Evolutionary conservation across 2,888 invertebrate genomes (phyloP), one percentile per base, ranked within the genome.

Genomic region (Smittia aterrima): DNA sequence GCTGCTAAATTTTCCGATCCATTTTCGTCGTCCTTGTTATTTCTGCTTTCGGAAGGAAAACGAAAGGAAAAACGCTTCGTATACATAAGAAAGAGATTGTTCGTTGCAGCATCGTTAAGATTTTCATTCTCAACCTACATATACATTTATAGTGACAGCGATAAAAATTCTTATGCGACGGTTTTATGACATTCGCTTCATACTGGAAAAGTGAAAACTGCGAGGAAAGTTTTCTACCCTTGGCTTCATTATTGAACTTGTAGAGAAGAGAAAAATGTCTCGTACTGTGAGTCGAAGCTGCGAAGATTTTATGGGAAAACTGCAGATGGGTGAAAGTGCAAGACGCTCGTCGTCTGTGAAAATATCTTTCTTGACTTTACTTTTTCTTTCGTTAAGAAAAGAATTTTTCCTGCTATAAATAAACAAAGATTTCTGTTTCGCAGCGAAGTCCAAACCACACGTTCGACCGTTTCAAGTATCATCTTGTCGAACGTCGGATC

Each of bases 121-220:
- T 41, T 68, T 41, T 41, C 53, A 68, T 41, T 66, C 27, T 40
- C 70, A 70, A 70, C 70, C 70, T 70, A 70, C 70, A 47, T 70
- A 70, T 70, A 70, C 70, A 70, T 18, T 67, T 67, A 47, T 67
- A 67, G 22, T 41, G 40, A 58, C 9, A 64, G 25, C 20, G 64
- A 24, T 64, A 22, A 64, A 47, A 58, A 22, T 58, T 58, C 58
- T 58, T 58, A 58, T 58, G 58, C 58, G 58, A 58, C 58, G 22
- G 9, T 64, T 64, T 64, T 25, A 64, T 27, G 25, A 13, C 64
- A 47, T 64, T 64, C 58, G 20, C 16, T 22, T 64, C 64, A 1
- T 6, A n/a, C 25, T 18, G 9, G 20, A 27, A 64, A 64, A 64
- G 64, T 64, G 64, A 64, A 58, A 64, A 64, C 64, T 64, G 47